Base-by-base conservation (phyloP, 2,888 invertebrate genomes). In the Rotaria macrura region DNA sequence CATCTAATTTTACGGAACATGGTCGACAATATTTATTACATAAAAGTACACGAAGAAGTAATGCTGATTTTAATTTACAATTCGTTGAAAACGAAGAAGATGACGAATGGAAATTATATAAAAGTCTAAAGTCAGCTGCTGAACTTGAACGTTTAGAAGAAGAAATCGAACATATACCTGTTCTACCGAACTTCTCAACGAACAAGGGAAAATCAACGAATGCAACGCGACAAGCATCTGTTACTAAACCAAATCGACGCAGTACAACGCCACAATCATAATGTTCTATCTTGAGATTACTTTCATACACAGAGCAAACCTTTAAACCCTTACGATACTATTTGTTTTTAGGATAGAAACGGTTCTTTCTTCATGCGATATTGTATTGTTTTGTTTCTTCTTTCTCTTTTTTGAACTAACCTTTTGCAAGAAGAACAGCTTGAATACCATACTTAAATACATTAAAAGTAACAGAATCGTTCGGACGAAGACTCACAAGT, bases 31-130 rank as follows among this genome's bases (percentile, higher is more conserved):
- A 79, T 79, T 43, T 79, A 43, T n/a, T 79, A n/a, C 79, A 79
- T 43, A 79, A 79, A n/a, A 79, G 79, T 79, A 79, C 79, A 17
- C 25, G 79, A 43, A 34, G 79, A 79, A 79, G 43, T 43, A 43
- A 79, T 79, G 79, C 79, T n/a, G 43, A 79, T 43, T 79, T 79
- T 25, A 38, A 79, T 43, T 43, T 43, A 43, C 43, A 79, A 38
- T 43, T 79, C 34, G 14, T 79, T 79, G 79, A 43, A 79, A 14
- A 79, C n/a, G 43, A 43, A 25, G 79, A 79, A n/a, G n/a, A 7
- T 43, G 79, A 79, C n/a, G 79, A 79, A 43, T 79, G 79, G 79
- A 79, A 43, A 79, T 79, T 79, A 43, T 79, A 79, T 43, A 79
- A 79, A 43, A 79, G 79, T 79, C 43, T 79, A n/a, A 43, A 79